Percentiles rank a stretch among this genome's conserved stretches.
Evolutionary conservation across 2,113 vertebrate genomes (phyloP).

Genomic region (Phylloscopus trochiloides): DNA sequence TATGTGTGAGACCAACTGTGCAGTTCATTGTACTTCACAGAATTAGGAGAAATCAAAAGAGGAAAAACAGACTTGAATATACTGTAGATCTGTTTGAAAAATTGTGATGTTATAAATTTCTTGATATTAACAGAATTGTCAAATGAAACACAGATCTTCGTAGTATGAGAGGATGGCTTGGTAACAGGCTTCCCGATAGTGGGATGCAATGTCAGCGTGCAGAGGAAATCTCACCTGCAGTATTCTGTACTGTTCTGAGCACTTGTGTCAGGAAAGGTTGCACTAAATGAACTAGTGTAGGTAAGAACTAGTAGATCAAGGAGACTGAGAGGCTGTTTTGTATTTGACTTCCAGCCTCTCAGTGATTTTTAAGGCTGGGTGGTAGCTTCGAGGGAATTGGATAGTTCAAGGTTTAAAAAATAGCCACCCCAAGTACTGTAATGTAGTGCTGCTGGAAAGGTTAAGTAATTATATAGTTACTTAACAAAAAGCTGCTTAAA

Average conservation of each 20-base stretch:
- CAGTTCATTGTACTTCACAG: not conserved
- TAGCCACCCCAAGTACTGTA: accelerated
- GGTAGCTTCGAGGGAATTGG: not conserved
- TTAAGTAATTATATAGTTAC: not conserved
- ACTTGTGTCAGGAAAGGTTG: not conserved
- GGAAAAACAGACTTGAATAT: not conserved
- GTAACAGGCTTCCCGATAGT: not conserved
- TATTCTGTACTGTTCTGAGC: not conserved
- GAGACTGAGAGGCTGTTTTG: not conserved
- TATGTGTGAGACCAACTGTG: not conserved
- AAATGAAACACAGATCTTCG: not conserved
- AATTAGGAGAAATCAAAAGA: not conserved
- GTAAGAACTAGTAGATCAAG: not conserved
- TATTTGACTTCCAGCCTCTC: not conserved
- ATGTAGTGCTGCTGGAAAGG: not conserved
- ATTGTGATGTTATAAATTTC: not conserved
- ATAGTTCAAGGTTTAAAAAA: not conserved
- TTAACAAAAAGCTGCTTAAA: not conserved
- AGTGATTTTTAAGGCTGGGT: not conserved
- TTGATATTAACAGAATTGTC: not conserved
- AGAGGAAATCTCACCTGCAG: not conserved
- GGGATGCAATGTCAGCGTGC: not conserved
- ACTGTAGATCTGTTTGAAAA: not conserved
- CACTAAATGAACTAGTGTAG: not conserved
- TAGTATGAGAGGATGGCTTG: not conserved